Conservation (phyloP, 2,888 invertebrate species). For the Thyatira batis region DNA sequence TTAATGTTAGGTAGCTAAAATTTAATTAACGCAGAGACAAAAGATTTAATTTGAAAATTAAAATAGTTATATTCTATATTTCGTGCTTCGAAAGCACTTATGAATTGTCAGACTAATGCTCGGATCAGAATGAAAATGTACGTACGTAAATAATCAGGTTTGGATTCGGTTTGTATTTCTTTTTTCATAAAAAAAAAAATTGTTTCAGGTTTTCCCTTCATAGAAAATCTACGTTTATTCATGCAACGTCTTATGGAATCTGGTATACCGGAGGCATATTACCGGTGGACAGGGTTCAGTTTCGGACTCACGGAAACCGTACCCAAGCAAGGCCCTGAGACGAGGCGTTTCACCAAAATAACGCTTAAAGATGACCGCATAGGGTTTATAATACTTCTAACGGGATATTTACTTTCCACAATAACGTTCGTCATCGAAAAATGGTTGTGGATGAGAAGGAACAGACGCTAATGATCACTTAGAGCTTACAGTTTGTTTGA, state of each 20-base stretch:
- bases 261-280: conserved; percentile 48
- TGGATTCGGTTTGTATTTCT: neutral
- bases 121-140: too few relatives aligned
- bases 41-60: too few relatives aligned
- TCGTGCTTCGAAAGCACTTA: too few relatives aligned
- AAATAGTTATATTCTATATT: too few relatives aligned
- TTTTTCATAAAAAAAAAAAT: neutral
- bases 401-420: conserved; percentile 38
- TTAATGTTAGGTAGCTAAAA: too few relatives aligned
- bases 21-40: too few relatives aligned
- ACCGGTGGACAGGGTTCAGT: conserved; percentile 45
- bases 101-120: too few relatives aligned
- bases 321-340: conserved; percentile 15
- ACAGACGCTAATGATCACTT: too few relatives aligned
- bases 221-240: conserved; percentile 31
- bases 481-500: too few relatives aligned
- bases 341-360: conserved; percentile 33
- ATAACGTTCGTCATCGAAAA: conserved; percentile 37
- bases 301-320: conserved; percentile 23
- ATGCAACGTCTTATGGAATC: conserved; percentile 46
- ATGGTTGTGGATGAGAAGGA: conserved; percentile 20
- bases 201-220: conserved; percentile 49
- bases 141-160: too few relatives aligned
- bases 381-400: conserved; percentile 35
- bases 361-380: conserved; percentile 31